These are phyloP conservation scores for Oriolus oriolus DNA, from an alignment of 2,113 vertebrate genomes.

Conservation along the genomic window DNA sequence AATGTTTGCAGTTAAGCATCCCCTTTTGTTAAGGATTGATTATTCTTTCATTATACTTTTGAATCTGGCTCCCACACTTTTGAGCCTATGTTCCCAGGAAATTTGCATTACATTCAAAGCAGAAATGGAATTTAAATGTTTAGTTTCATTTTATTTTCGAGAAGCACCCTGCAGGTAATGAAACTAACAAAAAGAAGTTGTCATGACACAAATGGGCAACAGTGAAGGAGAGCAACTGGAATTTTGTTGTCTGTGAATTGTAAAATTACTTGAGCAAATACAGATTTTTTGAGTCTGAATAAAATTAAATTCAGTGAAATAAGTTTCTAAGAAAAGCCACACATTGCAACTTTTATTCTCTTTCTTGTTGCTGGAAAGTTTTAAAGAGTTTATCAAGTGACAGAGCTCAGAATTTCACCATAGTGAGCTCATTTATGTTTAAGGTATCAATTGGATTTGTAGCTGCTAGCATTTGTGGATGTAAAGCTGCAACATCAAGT, in stretches of 20 bases:
- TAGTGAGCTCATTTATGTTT: conserved; percentile 9
- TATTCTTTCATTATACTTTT: neutral
- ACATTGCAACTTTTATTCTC: neutral
- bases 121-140: neutral
- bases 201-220: neutral
- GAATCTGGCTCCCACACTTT: neutral
- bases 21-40: neutral
- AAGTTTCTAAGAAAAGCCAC: neutral
- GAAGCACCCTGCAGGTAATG: neutral
- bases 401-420: neutral
- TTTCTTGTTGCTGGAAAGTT: neutral
- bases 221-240: neutral
- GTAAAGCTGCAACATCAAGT: neutral
- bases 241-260: neutral
- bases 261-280: neutral
- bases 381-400: conserved; percentile 34
- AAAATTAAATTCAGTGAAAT: conserved; percentile 23
- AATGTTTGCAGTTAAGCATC: neutral
- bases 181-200: neutral
- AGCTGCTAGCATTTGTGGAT: conserved; percentile 15
- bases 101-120: neutral
- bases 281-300: neutral
- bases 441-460: conserved; percentile 46
- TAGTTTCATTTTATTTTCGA: neutral
- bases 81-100: neutral